Evolutionary conservation across 2,888 invertebrate genomes (phyloP), one percentile per base, ranked within the genome.

Genomic region (Sinodicranocentrus sp.): DNA sequence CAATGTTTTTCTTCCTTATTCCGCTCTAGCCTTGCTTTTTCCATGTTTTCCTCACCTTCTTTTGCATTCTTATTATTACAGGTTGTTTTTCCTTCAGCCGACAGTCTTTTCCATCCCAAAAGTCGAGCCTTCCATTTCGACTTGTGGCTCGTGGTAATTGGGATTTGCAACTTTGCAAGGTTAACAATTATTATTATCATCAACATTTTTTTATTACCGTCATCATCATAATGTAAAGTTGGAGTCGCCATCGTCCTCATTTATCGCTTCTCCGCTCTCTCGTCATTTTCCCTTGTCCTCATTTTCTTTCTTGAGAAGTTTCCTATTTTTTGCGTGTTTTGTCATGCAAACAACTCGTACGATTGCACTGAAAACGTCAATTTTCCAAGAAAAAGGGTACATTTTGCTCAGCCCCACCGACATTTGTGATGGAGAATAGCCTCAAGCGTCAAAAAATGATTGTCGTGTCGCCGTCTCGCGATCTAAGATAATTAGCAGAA

Each of bases 321-420:
- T n/a, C n/a, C n/a, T n/a, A n/a, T n/a, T n/a, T n/a, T n/a, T n/a
- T n/a, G n/a, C n/a, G n/a, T n/a, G 39, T n/a, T n/a, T n/a, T 75
- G 75, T 63, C 75, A 75, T 75, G 75, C 75, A 75, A 75, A 63
- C 75, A 75, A 63, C 63, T 63, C 63, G 48, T 75, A 44, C 75
- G 13, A 63, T 63, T 61, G 52, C 48, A 28, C 21, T 59, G 39
- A 75, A 63, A 63, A 43, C 15, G 48, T 3, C 48, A 43, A 39
- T 71, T 71, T 61, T 63, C 63, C 10, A 10, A 63, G 52, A 48
- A 75, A 75, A 2, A 28, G 13, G 13, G 33, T 10, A 6, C 10
- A 6, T 33, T 33, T 33, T 33, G 33, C 33, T 33, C n/a, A 33
- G 10, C 33, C 33, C 10, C 33, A 33, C 3, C 33, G 33, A 33